Percentiles rank a stretch among this genome's conserved stretches.
Evolutionary conservation across 2,888 invertebrate species (phyloP).

Genomic region (Iselma pallidipennis): DNA sequence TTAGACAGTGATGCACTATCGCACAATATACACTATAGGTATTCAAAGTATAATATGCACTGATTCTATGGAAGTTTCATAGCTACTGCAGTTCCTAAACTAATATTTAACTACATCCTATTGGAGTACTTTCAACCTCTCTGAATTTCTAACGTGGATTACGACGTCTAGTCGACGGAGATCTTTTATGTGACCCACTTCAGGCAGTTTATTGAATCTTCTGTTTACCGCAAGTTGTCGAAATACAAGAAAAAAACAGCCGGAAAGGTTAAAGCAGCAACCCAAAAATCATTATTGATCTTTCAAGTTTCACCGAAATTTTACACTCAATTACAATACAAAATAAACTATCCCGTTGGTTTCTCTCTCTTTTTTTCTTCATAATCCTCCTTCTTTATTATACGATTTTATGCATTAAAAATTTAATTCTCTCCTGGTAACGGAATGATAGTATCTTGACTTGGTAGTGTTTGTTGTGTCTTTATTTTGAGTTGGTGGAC

Average conservation of each 20-base stretch:
- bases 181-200: conserved; percentile 5
- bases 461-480: too few species aligned
- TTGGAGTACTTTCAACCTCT: not conserved
- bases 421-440: too few species aligned
- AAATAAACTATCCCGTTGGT: too few species aligned
- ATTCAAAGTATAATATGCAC: not conserved
- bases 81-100: not conserved
- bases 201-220: conserved; percentile 6
- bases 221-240: conserved; percentile 6
- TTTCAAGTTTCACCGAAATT: too few species aligned
- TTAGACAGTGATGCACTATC: not conserved
- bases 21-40: not conserved
- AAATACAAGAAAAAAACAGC: not conserved
- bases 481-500: too few species aligned
- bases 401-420: too few species aligned
- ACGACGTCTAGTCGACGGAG: conserved; percentile 4
- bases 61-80: not conserved
- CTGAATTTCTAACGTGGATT: conserved; percentile 2
- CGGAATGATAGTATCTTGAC: too few species aligned
- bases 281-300: too few species aligned
- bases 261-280: not conserved
- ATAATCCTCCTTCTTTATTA: too few species aligned
- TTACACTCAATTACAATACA: too few species aligned
- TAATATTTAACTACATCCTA: not conserved
- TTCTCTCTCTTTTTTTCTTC: too few species aligned